phyloP scores from a whole-genome alignment of 2,113 vertebrate species.

The Pachypanchax playfairii region DNA sequence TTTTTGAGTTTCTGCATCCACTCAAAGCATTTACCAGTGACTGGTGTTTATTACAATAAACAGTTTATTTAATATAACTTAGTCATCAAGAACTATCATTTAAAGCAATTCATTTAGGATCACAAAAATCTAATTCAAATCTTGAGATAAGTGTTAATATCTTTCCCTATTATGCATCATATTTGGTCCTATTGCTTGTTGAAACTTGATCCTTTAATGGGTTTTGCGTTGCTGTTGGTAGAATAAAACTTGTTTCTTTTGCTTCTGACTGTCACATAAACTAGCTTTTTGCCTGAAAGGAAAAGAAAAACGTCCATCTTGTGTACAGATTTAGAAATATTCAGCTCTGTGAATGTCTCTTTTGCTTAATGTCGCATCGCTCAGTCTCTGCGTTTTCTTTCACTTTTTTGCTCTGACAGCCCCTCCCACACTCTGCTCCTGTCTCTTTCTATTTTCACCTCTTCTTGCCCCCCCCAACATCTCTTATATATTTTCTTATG shows the following conservation, averaged over 20 bases:
- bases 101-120: slow-evolving; percentile 3
- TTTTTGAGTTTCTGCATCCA: neutral
- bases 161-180: slow-evolving; percentile 6
- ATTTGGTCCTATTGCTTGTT: slow-evolving; percentile 33
- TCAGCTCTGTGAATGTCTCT: neutral
- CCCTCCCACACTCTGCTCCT: slow-evolving; percentile 4
- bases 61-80: neutral
- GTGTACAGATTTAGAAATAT: slow-evolving; percentile 12
- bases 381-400: neutral
- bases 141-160: neutral
- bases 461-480: neutral
- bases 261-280: slow-evolving; percentile 30
- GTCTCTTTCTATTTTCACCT: slow-evolving; percentile 30
- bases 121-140: slow-evolving; percentile 7
- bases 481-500: slow-evolving; percentile 28
- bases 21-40: neutral
- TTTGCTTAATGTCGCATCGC: slow-evolving; percentile 3
- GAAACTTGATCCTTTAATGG: slow-evolving; percentile 57
- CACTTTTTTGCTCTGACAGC: neutral
- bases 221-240: slow-evolving; percentile 53
- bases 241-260: slow-evolving; percentile 41
- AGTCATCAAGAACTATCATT: neutral
- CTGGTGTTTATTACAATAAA: neutral
- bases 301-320: neutral
- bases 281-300: neutral